Percentiles rank a stretch among this genome's conserved stretches.
These are phyloP conservation scores for Chionodraco myersi DNA, from an alignment of 2,113 vertebrate genomes.

Conservation along the genomic window DNA sequence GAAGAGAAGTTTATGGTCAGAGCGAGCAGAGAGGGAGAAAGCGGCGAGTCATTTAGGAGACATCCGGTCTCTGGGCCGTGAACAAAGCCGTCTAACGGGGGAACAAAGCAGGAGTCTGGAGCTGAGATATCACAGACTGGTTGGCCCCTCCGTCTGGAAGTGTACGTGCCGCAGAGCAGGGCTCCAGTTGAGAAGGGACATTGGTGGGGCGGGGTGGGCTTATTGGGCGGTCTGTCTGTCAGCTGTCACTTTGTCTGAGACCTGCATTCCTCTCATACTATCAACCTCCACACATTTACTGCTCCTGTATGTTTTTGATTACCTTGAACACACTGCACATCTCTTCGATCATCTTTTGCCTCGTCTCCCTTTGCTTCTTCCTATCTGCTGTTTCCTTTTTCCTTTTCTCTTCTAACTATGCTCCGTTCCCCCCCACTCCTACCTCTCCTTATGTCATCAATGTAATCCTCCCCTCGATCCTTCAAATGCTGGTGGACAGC, in stretches of 20 bases:
- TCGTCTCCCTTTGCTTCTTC: conserved; percentile 41
- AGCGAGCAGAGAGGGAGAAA: conserved; percentile 37
- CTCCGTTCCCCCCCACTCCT: conserved; percentile 7
- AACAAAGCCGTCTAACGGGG: conserved; percentile 70
- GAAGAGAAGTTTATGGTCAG: conserved; percentile 26
- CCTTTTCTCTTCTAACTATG: conserved; percentile 34
- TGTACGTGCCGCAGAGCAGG: conserved; percentile 80
- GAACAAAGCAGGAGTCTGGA: conserved; percentile 78
- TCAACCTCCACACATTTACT: conserved; percentile 8
- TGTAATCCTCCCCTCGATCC: conserved; percentile 65
- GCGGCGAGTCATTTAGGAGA: conserved; percentile 66
- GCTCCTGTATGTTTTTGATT: neutral
- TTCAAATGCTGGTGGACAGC: conserved; percentile 70
- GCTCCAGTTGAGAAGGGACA: conserved; percentile 42
- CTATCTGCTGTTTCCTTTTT: conserved; percentile 57
- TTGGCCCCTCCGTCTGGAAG: conserved; percentile 74
- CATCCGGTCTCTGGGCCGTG: conserved; percentile 71
- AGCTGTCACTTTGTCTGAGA: conserved; percentile 47
- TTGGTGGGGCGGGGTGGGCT: conserved; percentile 39
- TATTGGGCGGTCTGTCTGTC: conserved; percentile 50
- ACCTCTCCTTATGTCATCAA: conserved; percentile 40
- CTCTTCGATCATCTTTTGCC: conserved; percentile 32
- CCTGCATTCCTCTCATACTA: conserved; percentile 2
- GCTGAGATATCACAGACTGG: conserved; percentile 69
- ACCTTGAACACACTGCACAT: conserved; percentile 10